Evolutionary conservation across 2,888 invertebrate species (phyloP), one percentile per base, ranked within the genome.

Genomic region (Sesia bembeciformis): DNA sequence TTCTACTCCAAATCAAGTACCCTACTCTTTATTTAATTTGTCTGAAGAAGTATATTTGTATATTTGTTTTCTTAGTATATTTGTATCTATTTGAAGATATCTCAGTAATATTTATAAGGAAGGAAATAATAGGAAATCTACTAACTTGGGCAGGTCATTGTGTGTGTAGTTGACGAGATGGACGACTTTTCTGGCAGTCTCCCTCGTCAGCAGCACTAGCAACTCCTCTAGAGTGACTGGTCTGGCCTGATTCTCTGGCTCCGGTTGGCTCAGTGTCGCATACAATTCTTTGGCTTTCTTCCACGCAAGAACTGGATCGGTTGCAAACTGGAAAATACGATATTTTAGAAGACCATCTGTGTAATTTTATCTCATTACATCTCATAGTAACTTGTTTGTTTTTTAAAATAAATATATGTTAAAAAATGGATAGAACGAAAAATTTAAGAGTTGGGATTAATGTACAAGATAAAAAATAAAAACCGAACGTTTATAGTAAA

Each of bases 221-320:
- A 96, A 78, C 70, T 96, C 94, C 70, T 96, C 96, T 41, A 96
- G 74, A 2, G 94, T 95, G 58, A 91, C 91, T 0, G 96, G 96
- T 42, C 95, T 91, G 3, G 94, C 94, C 80, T 96, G 96, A 83
- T 96, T 96, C 81, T 95, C 96, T 0, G 96, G 96, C 71, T 96
- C 96, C 39, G 95, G 93, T 62, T 91, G 81, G 68, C 95, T 95
- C 54, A 96, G 81, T 46, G 91, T 90, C 0, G 76, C 77, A 93
- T 94, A 96, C 51, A 96, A 76, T 61, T 94, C 93, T 64, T 92
- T 93, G 3, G 94, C 93, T 73, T 95, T 95, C 73, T 93, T 90
- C 76, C 93, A 90, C 1, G 95, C 95, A 55, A 93, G 77, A 60
- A 91, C 94, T 0, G 96, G 96, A 81, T 96, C 95, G 23, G 93